phyloP scores from a whole-genome alignment of 53 echinoderm and acorn worm species.

The Antedon mediterranea region DNA sequence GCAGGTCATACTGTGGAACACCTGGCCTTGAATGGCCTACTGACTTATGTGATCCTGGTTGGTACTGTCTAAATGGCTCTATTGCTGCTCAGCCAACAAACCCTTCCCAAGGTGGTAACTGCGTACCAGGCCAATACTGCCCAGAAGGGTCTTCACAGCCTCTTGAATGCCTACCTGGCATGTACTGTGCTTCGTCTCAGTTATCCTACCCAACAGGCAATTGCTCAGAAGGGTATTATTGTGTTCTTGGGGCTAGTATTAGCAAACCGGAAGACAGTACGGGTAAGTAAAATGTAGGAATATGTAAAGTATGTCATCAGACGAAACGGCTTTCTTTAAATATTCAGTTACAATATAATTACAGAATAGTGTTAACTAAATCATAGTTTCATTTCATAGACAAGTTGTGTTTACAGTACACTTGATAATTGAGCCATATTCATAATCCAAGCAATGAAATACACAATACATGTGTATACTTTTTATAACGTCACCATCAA shows the following conservation, averaged over 20 bases:
- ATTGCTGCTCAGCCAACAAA: conserved; percentile 57
- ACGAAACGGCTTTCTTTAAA: too few species aligned
- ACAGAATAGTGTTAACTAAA: too few species aligned
- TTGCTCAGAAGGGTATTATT: conserved; percentile 76
- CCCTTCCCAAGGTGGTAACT: conserved; percentile 52
- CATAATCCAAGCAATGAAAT: too few species aligned
- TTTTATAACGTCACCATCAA: too few species aligned
- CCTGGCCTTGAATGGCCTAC: conserved; percentile 79
- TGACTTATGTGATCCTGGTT: conserved; percentile 67
- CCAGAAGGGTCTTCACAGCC: conserved; percentile 66
- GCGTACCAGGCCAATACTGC: conserved; percentile 58
- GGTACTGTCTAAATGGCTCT: conserved; percentile 94
- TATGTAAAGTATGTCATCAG: too few species aligned
- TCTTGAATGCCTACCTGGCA: conserved; percentile 56
- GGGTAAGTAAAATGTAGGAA: conserved; percentile 20
- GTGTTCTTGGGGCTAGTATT: conserved; percentile 40
- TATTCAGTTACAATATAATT: too few species aligned
- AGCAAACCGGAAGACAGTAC: conserved; percentile 46
- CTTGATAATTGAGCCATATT: too few species aligned
- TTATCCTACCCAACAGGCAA: conserved; percentile 54
- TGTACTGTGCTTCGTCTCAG: conserved; percentile 73
- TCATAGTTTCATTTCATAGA: too few species aligned
- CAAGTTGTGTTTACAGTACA: too few species aligned
- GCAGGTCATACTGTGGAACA: conserved; percentile 61
- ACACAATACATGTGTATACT: too few species aligned